Evolutionary conservation across 2,113 vertebrate genomes (phyloP), one percentile per base, ranked within the genome.

Genomic region (Podarcis cretensis): DNA sequence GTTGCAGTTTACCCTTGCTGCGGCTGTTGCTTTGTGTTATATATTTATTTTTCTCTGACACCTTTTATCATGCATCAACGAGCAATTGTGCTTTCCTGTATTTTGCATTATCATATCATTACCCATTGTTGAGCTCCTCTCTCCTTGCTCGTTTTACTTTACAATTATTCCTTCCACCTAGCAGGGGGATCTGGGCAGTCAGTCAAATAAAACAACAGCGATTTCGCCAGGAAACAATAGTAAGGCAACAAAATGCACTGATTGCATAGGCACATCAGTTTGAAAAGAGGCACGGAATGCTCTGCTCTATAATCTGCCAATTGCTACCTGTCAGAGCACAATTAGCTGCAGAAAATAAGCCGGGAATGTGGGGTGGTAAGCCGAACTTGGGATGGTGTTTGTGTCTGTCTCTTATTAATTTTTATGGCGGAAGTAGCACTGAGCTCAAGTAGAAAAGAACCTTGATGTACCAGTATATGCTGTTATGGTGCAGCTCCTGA

Each of bases 251-350:
- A 93, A 92, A 90, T 35, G 69, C 90, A 81, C 82, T 77, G 91
- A 93, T 93, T 93, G 91, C 71, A 83, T 1, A 91, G 89, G 87
- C 86, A 85, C 63, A 1, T 91, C 90, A 81, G 12, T 6, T 7
- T 81, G 92, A 92, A 93, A 75, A 14, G 87, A 96, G 94, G 89
- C 86, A 90, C 87, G 88, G 84, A 90, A 66, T 9, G 14, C 89
- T 94, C 88, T 23, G 1, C 86, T 92, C 90, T 9, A 12, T 93
- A 85, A 90, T 85, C 87, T 92, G 81, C 89, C 92, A 94, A 95
- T 93, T 94, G 91, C 87, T 94, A 88, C 95, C 91, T 92, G 93
- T 89, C 66, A 85, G 87, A 88, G 87, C 85, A 40, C 20, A 9
- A 89, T 88, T 77, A 92, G 43, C 82, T 2, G 1, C 0, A 0